Evolutionary conservation across 1,140 invertebrate species (phyloP), one percentile per base, ranked within the genome.

Genomic region (Nymphalis io): DNA sequence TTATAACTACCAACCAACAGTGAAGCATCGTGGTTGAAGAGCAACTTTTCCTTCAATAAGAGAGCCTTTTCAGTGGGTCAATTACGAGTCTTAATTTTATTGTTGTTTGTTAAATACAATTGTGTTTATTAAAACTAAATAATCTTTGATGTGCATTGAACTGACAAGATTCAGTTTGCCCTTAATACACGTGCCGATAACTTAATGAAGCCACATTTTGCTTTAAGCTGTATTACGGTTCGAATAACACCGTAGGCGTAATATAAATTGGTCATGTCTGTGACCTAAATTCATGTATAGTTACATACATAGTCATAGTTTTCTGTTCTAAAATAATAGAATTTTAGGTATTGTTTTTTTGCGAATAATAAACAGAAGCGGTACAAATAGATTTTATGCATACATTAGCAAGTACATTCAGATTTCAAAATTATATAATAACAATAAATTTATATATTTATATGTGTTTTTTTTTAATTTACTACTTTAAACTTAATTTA

Each of bases 221-320:
- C 20, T 33, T 15, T 58, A 58, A 58, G 27, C 55, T 58, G 55
- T 58, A 58, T 18, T 20, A 51, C 23, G 55, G 55, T 5, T 58
- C 55, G 23, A 55, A 55, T 58, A 58, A 33, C 55, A 38, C 33
- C 18, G 33, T n/a, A 38, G 33, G 55, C 55, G 55, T 58, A 21
- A 20, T 51, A 33, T 58, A 58, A 58, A 33, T 58, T 38, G 51
- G 51, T 55, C 20, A 58, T 58, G 55, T 23, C 55, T 58, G 12
- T 12, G 51, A 21, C 51, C 33, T 58, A 33, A 16, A 58, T 33
- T 58, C 27, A 33, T 3, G 27, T 16, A n/a, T 1, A 20, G 53
- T 15, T 16, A 33, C 10, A 8, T 33, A 33, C 27, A 8, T 33
- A 33, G 1, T n/a, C 11, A n/a, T 18, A 55, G 18, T 55, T 55